Percentiles rank a stretch among this genome's conserved stretches.
phyloP scores from a whole-genome alignment of 2,113 vertebrate genomes.

The Python bivittatus region DNA sequence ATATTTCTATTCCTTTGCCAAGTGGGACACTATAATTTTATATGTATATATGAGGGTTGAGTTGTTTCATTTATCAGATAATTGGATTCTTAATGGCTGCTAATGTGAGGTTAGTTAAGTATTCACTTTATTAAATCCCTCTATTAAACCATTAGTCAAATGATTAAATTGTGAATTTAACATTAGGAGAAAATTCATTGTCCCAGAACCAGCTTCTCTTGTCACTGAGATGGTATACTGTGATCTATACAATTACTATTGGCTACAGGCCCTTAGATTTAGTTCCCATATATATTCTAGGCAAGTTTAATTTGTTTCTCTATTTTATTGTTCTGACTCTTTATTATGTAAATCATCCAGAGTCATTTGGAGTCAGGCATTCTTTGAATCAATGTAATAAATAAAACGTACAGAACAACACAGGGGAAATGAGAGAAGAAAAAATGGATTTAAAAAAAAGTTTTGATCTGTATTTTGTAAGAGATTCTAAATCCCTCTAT shows the following conservation, averaged over 20 bases:
- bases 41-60: not conserved
- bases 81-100: accelerated
- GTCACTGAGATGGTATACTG: accelerated
- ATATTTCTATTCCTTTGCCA: not conserved
- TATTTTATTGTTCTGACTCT: not conserved
- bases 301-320: not conserved
- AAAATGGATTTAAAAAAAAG: not conserved
- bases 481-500: not conserved
- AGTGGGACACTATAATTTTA: not conserved
- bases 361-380: not conserved
- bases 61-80: not conserved
- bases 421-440: not conserved
- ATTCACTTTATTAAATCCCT: not conserved
- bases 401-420: not conserved
- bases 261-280: not conserved
- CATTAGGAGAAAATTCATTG: not conserved
- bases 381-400: not conserved
- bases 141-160: not conserved
- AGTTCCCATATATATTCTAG: not conserved
- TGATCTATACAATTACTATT: not conserved
- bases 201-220: not conserved
- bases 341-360: not conserved
- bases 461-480: not conserved
- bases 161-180: not conserved
- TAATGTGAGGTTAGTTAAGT: not conserved